These are phyloP conservation scores for Datnioides undecimradiatus DNA, from an alignment of 2,113 vertebrate genomes.

Conservation along the genomic window DNA sequence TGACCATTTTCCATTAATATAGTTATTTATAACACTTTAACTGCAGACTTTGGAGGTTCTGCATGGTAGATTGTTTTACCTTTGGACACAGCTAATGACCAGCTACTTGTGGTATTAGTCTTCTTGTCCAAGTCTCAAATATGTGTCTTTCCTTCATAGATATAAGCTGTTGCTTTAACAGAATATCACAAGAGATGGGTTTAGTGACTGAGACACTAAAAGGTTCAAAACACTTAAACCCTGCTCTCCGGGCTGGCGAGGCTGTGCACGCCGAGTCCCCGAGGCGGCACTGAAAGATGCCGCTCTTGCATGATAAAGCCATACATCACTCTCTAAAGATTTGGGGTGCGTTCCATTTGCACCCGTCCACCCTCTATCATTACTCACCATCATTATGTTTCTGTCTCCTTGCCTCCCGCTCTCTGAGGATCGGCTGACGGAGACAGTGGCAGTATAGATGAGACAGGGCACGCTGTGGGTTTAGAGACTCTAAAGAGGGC, in stretches of 20 bases:
- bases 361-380: constrained; percentile 35
- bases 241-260: background rate
- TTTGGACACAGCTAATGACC: background rate
- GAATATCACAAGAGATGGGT: background rate
- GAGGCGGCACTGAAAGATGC: constrained; percentile 16
- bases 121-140: too few species aligned
- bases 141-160: background rate
- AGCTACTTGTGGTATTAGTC: too few species aligned
- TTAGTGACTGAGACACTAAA: constrained; percentile 3
- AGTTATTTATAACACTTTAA: background rate
- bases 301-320: constrained; percentile 30
- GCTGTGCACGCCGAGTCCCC: background rate
- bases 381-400: constrained; percentile 54
- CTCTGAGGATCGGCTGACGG: background rate
- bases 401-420: constrained; percentile 1
- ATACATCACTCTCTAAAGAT: constrained; percentile 55
- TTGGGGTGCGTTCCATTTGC: constrained; percentile 44
- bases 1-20: too few species aligned
- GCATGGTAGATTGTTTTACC: background rate
- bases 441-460: background rate
- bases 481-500: background rate
- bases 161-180: background rate
- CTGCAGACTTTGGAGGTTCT: background rate
- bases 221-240: constrained; percentile 30
- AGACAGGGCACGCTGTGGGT: background rate